A percentile compares a stretch with the other conserved stretches of the same genome.
phyloP scores from a whole-genome alignment of 2,888 invertebrate species.

The Syrista parreyssii region DNA sequence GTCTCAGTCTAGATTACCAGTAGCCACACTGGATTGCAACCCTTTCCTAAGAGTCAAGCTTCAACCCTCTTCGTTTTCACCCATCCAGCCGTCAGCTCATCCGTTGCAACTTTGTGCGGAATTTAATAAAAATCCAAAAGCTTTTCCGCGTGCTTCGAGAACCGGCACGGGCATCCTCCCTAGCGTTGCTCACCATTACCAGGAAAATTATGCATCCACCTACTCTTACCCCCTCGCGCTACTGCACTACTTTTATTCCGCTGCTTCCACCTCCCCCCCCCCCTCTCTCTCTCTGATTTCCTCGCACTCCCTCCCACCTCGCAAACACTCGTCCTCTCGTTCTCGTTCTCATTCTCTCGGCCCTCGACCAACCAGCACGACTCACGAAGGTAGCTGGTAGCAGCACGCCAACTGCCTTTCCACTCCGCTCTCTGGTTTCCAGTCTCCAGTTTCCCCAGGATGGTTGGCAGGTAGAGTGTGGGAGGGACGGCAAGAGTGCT shows the following conservation, averaged over 20 bases:
- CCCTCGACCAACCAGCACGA: not conserved
- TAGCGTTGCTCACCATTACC: conserved; percentile 12
- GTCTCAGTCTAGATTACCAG: not conserved
- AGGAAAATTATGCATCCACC: conserved; percentile 27
- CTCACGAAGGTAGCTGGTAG: not conserved
- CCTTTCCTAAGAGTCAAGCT: not conserved
- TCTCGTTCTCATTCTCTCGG: conserved; percentile 1
- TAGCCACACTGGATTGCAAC: not conserved
- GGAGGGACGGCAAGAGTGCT: not conserved
- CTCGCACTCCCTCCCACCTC: conserved; percentile 2
- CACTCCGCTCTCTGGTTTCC: not conserved
- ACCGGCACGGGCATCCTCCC: conserved; percentile 10
- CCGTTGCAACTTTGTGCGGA: conserved; percentile 13
- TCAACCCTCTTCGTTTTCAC: not conserved
- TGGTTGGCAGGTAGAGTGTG: not conserved
- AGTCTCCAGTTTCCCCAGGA: not conserved
- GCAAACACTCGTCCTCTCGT: not conserved
- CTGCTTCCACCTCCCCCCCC: conserved; percentile 5
- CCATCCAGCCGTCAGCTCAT: not conserved
- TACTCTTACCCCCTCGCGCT: not conserved
- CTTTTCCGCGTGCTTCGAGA: conserved; percentile 13
- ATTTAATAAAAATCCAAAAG: conserved; percentile 38
- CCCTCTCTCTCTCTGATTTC: conserved; percentile 10
- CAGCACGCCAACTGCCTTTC: not conserved
- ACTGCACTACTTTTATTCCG: conserved; percentile 1